Conservation (phyloP, 1,140 invertebrate species). For the Drusus annulatus region DNA sequence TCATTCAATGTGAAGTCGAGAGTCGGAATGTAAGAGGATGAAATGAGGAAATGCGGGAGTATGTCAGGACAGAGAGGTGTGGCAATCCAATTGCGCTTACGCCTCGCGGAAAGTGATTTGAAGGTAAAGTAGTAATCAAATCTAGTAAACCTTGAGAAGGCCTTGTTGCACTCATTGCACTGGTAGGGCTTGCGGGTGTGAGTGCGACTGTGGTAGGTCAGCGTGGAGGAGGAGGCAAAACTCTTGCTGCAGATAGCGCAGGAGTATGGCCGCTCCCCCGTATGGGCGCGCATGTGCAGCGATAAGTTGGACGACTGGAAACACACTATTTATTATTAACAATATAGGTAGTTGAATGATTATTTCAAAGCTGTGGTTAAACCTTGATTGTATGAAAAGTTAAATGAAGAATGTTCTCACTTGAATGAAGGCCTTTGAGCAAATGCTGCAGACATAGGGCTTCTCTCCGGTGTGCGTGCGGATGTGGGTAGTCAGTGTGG, state of each 20-base stretch:
- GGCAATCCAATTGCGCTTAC: no score
- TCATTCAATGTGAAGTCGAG: no score
- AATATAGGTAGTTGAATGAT: no score
- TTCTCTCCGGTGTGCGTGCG: slow-evolving; percentile 54
- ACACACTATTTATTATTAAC: background rate
- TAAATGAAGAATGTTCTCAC: no score
- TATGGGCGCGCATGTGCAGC: slow-evolving; percentile 53
- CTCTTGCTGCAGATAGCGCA: slow-evolving; percentile 49
- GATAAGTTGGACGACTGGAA: slow-evolving; percentile 54
- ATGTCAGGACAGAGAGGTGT: no score
- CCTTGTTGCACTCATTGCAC: slow-evolving; percentile 91
- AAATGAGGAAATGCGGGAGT: no score
- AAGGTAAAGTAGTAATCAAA: no score
- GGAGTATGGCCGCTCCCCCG: slow-evolving; percentile 47
- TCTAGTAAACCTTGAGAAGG: slow-evolving; percentile 51
- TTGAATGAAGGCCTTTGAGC: slow-evolving; percentile 32
- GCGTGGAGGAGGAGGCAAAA: slow-evolving; percentile 51
- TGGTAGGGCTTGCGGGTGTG: slow-evolving; percentile 94
- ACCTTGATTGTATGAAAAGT: no score
- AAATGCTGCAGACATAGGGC: slow-evolving; percentile 36
- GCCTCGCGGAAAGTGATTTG: no score
- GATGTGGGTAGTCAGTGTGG: slow-evolving; percentile 49
- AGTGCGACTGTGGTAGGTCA: slow-evolving; percentile 46
- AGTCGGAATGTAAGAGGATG: no score
- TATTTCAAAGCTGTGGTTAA: no score